Conservation (phyloP, 2,113 vertebrate species). For the Malurus alboscapulatus region DNA sequence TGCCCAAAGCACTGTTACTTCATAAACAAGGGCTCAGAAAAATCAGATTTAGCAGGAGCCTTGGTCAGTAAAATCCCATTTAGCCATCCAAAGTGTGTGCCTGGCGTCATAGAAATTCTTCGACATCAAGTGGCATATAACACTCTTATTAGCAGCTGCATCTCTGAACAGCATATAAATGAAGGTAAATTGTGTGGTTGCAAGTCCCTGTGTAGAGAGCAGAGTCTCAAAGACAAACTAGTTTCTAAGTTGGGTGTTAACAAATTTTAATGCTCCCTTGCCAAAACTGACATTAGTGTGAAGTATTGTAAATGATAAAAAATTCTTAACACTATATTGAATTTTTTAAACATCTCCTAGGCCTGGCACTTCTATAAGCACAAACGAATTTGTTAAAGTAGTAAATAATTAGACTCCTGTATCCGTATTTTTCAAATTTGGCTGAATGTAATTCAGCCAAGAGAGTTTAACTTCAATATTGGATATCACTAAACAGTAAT, state of each 20-base stretch:
- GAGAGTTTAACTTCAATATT: not conserved
- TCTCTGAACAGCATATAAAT: slow-evolving; percentile 4
- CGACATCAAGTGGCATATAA: slow-evolving; percentile 79
- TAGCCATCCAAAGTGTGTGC: slow-evolving; percentile 77
- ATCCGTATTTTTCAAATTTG: not conserved
- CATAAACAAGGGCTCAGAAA: slow-evolving; percentile 32
- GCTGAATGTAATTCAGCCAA: not conserved
- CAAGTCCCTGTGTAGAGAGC: not conserved
- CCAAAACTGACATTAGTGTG: not conserved
- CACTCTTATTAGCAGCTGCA: slow-evolving; percentile 78
- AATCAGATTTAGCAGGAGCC: slow-evolving; percentile 55
- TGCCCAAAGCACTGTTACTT: slow-evolving; percentile 75
- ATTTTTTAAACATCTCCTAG: not conserved
- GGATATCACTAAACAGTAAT: not conserved
- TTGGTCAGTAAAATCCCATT: slow-evolving; percentile 78
- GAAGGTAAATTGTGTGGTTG: slow-evolving; percentile 59
- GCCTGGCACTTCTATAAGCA: not conserved
- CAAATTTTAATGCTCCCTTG: not conserved
- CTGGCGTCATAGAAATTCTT: slow-evolving; percentile 75
- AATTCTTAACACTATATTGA: not conserved
- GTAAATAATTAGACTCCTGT: not conserved
- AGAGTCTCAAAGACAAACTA: not conserved
- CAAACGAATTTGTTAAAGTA: not conserved
- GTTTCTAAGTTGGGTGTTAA: not conserved
- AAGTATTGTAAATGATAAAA: not conserved